A percentile compares a stretch with the other conserved stretches of the same genome.
These are phyloP conservation scores for Lithosia quadra DNA, from an alignment of 2,888 invertebrate genomes.

Conservation along the genomic window DNA sequence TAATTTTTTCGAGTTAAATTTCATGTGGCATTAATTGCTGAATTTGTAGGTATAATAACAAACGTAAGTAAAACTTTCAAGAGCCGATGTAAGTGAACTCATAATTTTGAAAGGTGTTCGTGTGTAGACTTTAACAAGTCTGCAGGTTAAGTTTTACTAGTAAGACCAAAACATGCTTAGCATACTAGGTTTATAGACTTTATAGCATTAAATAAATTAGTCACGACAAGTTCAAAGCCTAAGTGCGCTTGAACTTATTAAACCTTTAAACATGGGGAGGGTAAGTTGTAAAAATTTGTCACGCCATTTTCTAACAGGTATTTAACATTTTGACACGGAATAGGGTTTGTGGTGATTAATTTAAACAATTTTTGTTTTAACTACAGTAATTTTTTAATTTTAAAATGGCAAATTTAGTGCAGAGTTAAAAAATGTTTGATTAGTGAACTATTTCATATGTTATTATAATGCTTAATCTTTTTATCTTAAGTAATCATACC, in stretches of 20 bases:
- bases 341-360: background rate
- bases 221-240: slow-evolving; percentile 18
- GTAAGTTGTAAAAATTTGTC: slow-evolving; percentile 21
- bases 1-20: slow-evolving; percentile 22
- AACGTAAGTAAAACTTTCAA: background rate
- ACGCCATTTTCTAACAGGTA: slow-evolving; percentile 27
- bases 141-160: background rate
- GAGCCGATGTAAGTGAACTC: background rate
- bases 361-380: background rate
- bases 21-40: background rate
- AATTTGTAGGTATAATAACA: background rate
- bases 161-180: background rate
- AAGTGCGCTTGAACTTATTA: slow-evolving; percentile 14
- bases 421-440: no score
- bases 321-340: background rate
- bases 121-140: background rate
- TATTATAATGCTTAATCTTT: background rate
- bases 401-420: background rate
- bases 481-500: background rate
- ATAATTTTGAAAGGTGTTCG: background rate
- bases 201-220: background rate
- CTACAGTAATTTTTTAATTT: background rate
- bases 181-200: background rate
- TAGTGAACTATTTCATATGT: no score
- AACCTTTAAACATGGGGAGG: slow-evolving; percentile 16